Conservation (phyloP, 2,113 vertebrate genomes). For the Atrichornis clamosus region DNA sequence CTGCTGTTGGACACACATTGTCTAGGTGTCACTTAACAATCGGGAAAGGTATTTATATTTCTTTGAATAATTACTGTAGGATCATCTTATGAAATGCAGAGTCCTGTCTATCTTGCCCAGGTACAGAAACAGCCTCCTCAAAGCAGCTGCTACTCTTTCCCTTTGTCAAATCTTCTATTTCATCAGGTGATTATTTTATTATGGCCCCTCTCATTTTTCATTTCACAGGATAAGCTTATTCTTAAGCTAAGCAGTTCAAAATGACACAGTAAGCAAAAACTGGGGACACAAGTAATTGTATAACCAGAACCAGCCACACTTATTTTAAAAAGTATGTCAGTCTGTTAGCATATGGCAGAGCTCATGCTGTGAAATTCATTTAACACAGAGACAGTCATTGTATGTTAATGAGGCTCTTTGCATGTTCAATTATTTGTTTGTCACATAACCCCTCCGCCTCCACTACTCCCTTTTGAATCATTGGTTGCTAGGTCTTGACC, state of each 20-base stretch:
- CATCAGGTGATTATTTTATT: not conserved
- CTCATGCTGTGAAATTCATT: constrained; percentile 51
- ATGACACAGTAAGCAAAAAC: constrained; percentile 20
- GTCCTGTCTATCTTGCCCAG: not conserved
- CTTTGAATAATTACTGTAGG: not conserved
- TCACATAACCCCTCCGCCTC: not conserved
- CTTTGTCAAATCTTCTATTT: not conserved
- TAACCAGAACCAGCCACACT: not conserved
- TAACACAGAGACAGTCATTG: not conserved
- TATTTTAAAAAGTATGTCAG: not conserved
- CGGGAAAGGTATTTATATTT: not conserved
- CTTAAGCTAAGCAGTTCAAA: not conserved
- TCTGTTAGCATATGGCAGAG: constrained; percentile 8
- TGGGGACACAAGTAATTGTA: not conserved
- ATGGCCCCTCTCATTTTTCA: not conserved
- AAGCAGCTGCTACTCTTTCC: not conserved
- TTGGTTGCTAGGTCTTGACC: not conserved
- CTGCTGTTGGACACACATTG: not conserved
- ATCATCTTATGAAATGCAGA: not conserved
- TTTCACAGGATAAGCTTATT: not conserved
- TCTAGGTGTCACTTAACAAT: not conserved
- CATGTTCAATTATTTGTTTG: not conserved
- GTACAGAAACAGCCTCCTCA: not conserved
- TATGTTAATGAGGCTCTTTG: constrained; percentile 35
- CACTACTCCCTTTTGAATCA: not conserved